These are phyloP conservation scores for Ophthalmolycus amberensis DNA, from an alignment of 2,113 vertebrate genomes.

Conservation along the genomic window DNA sequence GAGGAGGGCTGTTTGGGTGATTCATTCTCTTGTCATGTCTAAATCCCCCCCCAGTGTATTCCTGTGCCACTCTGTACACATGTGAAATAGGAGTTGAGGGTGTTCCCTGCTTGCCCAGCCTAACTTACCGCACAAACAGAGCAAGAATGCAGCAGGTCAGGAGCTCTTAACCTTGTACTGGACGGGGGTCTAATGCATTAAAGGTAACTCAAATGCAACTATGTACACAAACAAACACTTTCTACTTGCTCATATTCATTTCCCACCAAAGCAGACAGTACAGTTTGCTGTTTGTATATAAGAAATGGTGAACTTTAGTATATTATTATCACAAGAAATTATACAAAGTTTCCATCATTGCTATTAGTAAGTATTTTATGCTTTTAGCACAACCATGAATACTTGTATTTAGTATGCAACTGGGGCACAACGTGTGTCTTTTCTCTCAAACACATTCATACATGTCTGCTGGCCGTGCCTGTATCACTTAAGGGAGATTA, in stretches of 20 bases:
- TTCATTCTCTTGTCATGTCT: constrained; percentile 66
- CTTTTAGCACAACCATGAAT: neutral
- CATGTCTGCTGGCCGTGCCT: neutral
- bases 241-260: neutral
- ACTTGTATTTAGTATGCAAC: neutral
- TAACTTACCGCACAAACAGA: constrained; percentile 63
- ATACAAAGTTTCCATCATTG: too few species aligned
- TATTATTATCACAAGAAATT: neutral
- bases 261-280: neutral
- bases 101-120: constrained; percentile 23
- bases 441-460: neutral
- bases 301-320: neutral
- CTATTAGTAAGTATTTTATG: neutral
- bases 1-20: constrained; percentile 48
- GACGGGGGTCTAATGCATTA: constrained; percentile 12
- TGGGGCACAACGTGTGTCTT: neutral
- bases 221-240: neutral
- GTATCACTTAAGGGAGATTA: constrained; percentile 15
- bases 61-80: constrained; percentile 40
- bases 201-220: neutral
- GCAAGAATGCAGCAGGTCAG: constrained; percentile 50
- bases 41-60: constrained; percentile 29
- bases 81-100: constrained; percentile 59
- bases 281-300: neutral
- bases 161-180: constrained; percentile 28